Conservation (phyloP, 2,113 vertebrate genomes). For the Antechinus stuartii region DNA sequence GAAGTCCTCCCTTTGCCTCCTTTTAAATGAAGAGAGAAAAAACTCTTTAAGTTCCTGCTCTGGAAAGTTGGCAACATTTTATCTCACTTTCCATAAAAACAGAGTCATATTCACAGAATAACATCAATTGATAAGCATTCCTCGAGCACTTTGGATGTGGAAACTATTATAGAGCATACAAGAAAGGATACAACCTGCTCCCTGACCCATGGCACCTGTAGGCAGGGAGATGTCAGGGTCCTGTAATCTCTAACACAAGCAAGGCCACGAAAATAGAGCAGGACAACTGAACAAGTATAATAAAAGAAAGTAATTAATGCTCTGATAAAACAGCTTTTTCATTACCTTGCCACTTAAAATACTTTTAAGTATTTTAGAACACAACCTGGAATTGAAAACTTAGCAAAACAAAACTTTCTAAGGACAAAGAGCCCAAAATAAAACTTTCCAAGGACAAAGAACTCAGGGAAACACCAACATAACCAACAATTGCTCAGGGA, state of each 20-base stretch:
- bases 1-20: background rate
- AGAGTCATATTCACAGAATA: background rate
- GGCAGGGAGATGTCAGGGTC: background rate
- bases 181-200: background rate
- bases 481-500: background rate
- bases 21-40: background rate
- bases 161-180: background rate
- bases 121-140: background rate
- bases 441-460: background rate
- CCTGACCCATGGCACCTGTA: background rate
- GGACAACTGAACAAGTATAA: background rate
- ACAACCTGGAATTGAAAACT: background rate
- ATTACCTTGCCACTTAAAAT: background rate
- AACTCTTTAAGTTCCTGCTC: background rate
- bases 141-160: background rate
- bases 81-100: background rate
- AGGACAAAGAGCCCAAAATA: background rate
- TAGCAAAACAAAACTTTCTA: background rate
- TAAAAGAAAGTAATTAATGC: background rate
- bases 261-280: background rate
- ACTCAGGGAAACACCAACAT: background rate
- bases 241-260: background rate
- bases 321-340: background rate
- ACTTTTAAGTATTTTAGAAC: background rate
- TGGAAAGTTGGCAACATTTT: background rate